These are phyloP conservation scores for Rhinogobius similis DNA, from an alignment of 2,113 vertebrate species.

Conservation along the genomic window DNA sequence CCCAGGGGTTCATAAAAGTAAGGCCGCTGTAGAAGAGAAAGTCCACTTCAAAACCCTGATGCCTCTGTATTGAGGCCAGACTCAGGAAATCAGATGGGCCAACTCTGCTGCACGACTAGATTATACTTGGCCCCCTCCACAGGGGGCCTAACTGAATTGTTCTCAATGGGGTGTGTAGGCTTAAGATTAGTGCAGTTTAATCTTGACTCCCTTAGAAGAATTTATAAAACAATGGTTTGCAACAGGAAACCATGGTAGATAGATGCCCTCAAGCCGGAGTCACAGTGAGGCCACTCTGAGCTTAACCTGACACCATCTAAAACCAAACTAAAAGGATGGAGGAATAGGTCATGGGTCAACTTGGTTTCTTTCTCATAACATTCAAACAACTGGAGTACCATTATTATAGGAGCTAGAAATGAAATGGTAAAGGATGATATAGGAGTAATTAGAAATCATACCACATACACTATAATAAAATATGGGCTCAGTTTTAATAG, in stretches of 20 bases:
- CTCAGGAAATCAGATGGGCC: constrained; percentile 45
- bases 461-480: too few species aligned
- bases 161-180: constrained; percentile 49
- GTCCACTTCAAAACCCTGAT: constrained; percentile 45
- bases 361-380: constrained; percentile 10
- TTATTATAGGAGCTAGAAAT: constrained; percentile 13
- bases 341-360: constrained; percentile 26
- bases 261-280: constrained; percentile 34
- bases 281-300: constrained; percentile 36
- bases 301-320: constrained; percentile 57
- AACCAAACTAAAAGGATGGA: constrained; percentile 28
- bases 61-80: constrained; percentile 43
- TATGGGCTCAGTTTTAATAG: neutral
- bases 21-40: constrained; percentile 17
- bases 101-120: constrained; percentile 39
- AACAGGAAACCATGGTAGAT: constrained; percentile 42
- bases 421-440: neutral
- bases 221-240: constrained; percentile 41
- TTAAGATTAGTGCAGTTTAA: constrained; percentile 55
- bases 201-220: constrained; percentile 43
- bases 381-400: constrained; percentile 52
- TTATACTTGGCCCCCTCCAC: constrained; percentile 38
- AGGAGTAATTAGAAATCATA: neutral
- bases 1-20: constrained; percentile 35
- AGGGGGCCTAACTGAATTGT: constrained; percentile 42